Percentiles rank a stretch among this genome's conserved stretches.
Evolutionary conservation across 2,113 vertebrate genomes (phyloP).

Genomic region (Hippotragus niger): DNA sequence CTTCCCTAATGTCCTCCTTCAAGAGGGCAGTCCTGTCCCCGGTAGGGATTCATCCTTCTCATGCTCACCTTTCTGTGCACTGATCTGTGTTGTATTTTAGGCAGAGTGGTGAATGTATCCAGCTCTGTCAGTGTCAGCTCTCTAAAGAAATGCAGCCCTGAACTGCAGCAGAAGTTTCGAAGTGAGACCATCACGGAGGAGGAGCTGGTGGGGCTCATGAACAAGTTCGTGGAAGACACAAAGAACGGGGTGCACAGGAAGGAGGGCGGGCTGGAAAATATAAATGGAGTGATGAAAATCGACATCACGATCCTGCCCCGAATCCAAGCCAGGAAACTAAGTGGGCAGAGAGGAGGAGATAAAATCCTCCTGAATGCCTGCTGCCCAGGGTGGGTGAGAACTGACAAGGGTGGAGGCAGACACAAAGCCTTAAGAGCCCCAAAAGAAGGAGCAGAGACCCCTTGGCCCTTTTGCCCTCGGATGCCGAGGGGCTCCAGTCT

Average conservation of each 20-base stretch:
- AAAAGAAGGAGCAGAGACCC: constrained; percentile 90
- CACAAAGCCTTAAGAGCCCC: constrained; percentile 87
- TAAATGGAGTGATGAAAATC: constrained; percentile 89
- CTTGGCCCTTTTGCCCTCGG: constrained; percentile 88
- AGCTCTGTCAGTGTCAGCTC: constrained; percentile 74
- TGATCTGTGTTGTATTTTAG: constrained; percentile 47
- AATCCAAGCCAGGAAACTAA: constrained; percentile 86
- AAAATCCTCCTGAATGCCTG: constrained; percentile 93
- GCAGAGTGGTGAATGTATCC: constrained; percentile 91
- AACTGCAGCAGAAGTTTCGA: constrained; percentile 88
- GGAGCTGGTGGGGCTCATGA: constrained; percentile 89
- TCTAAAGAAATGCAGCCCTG: constrained; percentile 82
- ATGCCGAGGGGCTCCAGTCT: constrained; percentile 85
- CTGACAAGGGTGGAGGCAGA: constrained; percentile 91
- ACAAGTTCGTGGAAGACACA: constrained; percentile 85
- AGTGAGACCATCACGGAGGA: constrained; percentile 91
- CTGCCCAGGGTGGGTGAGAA: constrained; percentile 96
- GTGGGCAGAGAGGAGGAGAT: constrained; percentile 81
- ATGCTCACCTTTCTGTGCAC: accelerated
- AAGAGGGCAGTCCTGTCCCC: too few species aligned
- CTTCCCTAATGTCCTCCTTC: not conserved
- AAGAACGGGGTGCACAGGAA: constrained; percentile 79
- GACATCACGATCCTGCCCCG: constrained; percentile 90
- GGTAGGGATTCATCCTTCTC: accelerated
- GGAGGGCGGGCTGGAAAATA: constrained; percentile 86